Conservation (phyloP, 2,113 vertebrate species). For the Semicossyphus pulcher region DNA sequence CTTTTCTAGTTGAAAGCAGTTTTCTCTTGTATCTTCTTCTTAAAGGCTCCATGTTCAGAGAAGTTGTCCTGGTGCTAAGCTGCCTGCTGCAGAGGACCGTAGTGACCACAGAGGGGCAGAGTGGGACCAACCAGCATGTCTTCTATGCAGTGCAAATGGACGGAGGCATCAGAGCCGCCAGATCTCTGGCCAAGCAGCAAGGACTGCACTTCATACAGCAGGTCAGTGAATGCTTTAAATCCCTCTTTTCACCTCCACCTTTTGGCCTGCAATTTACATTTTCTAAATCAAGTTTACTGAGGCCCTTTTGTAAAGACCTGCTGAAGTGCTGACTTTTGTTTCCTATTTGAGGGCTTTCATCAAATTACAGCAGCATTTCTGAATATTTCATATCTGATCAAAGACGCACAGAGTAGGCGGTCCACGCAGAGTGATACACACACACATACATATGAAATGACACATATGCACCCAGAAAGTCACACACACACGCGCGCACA, state of each 20-base stretch:
- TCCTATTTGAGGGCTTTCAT: slow-evolving; percentile 91
- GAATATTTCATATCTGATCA: slow-evolving; percentile 95
- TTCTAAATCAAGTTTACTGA: slow-evolving; percentile 86
- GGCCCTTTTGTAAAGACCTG: slow-evolving; percentile 83
- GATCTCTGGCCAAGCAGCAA: slow-evolving; percentile 87
- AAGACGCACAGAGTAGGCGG: slow-evolving; percentile 74
- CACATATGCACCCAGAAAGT: not conserved
- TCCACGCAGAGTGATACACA: slow-evolving; percentile 3
- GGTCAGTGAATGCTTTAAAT: slow-evolving; percentile 93
- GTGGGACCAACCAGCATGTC: slow-evolving; percentile 87
- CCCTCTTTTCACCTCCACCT: slow-evolving; percentile 87
- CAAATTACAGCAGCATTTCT: slow-evolving; percentile 92
- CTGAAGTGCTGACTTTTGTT: slow-evolving; percentile 92
- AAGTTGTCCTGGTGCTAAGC: slow-evolving; percentile 67
- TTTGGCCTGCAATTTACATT: slow-evolving; percentile 87
- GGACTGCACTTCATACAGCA: slow-evolving; percentile 91
- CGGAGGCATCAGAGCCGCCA: slow-evolving; percentile 85
- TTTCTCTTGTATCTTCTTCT: not conserved
- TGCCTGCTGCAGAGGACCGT: slow-evolving; percentile 84
- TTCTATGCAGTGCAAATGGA: slow-evolving; percentile 87
- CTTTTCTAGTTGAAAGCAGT: not conserved
- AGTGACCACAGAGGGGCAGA: slow-evolving; percentile 95
- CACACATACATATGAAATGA: not conserved
- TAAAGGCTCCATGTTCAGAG: slow-evolving; percentile 59
- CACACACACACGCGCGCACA: not conserved